A percentile compares a stretch with the other conserved stretches of the same genome.
Conservation (phyloP, 2,797 vertebrate species). For the Harpagifer antarcticus region DNA sequence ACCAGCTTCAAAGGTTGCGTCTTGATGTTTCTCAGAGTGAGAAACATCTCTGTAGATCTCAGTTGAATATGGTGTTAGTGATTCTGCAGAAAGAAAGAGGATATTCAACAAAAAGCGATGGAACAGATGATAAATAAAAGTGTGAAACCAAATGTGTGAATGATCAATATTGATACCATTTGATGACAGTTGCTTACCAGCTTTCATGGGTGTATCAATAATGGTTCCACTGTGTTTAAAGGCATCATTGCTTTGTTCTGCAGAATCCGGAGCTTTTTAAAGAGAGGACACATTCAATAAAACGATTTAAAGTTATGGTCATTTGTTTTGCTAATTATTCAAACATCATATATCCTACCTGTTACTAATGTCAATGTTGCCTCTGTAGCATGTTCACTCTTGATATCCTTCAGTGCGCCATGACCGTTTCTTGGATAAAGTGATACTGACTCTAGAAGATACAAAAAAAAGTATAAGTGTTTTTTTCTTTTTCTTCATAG, state of each 20-base stretch:
- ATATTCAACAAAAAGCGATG: background rate
- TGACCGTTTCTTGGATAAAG: background rate
- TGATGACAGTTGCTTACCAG: constrained; percentile 1
- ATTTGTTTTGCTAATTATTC: background rate
- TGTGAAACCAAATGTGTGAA: background rate
- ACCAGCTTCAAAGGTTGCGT: background rate
- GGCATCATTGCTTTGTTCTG: background rate
- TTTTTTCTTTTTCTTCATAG: background rate
- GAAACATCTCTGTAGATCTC: background rate
- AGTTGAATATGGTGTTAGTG: background rate
- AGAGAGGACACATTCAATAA: background rate
- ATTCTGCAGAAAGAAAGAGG: background rate
- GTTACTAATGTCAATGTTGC: background rate
- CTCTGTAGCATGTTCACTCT: constrained; percentile 14
- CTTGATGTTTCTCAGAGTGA: background rate
- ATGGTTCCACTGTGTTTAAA: background rate
- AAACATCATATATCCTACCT: constrained; percentile 6
- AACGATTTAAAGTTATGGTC: background rate
- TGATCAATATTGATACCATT: background rate
- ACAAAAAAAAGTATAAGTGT: background rate
- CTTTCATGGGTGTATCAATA: background rate
- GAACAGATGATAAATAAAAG: background rate
- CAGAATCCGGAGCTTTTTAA: background rate
- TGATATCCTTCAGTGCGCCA: background rate
- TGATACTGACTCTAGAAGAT: constrained; percentile 4